Conservation (phyloP, 2,113 vertebrate species). For the Cheilinus undulatus region DNA sequence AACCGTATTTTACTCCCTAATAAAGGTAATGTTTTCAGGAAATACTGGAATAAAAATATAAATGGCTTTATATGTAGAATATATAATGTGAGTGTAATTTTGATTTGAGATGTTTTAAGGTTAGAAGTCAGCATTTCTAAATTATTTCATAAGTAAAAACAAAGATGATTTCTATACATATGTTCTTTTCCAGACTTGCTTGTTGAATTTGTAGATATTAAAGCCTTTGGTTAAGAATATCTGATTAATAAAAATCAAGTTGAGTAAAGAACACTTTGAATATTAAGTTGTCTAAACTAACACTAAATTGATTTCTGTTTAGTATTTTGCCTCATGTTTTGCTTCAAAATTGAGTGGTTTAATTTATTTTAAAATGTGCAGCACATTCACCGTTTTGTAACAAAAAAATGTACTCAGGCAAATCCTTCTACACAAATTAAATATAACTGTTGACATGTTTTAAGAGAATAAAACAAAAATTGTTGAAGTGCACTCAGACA, state of each 20-base stretch:
- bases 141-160: constrained; percentile 44
- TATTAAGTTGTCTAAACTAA: constrained; percentile 6
- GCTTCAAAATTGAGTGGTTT: constrained; percentile 33
- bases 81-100: constrained; percentile 29
- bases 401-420: constrained; percentile 20
- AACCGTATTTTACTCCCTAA: neutral
- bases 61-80: neutral
- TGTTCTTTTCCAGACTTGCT: constrained; percentile 35
- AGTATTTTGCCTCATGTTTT: constrained; percentile 2
- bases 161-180: constrained; percentile 53
- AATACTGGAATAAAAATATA: neutral
- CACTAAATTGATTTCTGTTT: constrained; percentile 17
- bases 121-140: constrained; percentile 26
- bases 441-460: neutral
- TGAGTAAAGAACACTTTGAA: neutral
- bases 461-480: neutral
- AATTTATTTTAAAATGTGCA: constrained; percentile 6
- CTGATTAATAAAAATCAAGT: constrained; percentile 18
- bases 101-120: constrained; percentile 15
- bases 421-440: constrained; percentile 1
- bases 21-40: neutral
- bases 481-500: neutral
- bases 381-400: constrained; percentile 14
- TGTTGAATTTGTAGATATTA: constrained; percentile 42
- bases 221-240: constrained; percentile 20